Evolutionary conservation across 1,140 invertebrate genomes (phyloP).

Genomic region (Drosophila pallidifrons): DNA sequence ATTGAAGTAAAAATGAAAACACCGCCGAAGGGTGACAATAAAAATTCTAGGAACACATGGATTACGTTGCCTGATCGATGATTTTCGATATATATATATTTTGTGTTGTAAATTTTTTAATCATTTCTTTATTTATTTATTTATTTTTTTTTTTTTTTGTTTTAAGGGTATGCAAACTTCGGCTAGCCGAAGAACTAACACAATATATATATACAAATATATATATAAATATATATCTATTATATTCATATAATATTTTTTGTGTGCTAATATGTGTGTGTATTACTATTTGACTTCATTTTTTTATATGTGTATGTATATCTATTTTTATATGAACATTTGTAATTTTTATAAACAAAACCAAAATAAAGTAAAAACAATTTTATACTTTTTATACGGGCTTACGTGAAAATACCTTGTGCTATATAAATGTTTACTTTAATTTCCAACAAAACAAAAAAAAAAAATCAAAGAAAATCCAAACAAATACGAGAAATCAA

Average conservation of each 20-base stretch:
- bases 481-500: constrained; percentile 29
- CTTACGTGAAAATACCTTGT: constrained; percentile 73
- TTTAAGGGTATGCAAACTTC: constrained; percentile 40
- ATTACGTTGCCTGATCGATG: constrained; percentile 1
- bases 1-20: constrained; percentile 7
- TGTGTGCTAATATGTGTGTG: constrained; percentile 49
- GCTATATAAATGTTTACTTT: constrained; percentile 75
- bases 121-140: background rate
- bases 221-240: constrained; percentile 4
- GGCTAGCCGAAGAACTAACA: constrained; percentile 16
- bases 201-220: constrained; percentile 2
- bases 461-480: constrained; percentile 22
- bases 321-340: constrained; percentile 81
- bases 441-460: constrained; percentile 50
- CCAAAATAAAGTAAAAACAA: constrained; percentile 50
- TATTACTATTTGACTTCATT: constrained; percentile 75
- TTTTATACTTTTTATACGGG: constrained; percentile 82
- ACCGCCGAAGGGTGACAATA: constrained; percentile 39
- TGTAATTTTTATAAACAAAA: constrained; percentile 73
- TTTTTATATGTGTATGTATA: constrained; percentile 71
- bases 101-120: background rate
- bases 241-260: constrained; percentile 49
- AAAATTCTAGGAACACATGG: constrained; percentile 20
- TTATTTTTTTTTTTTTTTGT: constrained; percentile 13
- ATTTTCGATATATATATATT: background rate